Percentiles rank a stretch among this genome's conserved stretches.
Evolutionary conservation across 2,797 vertebrate genomes (phyloP).

Genomic region (Epinephelus awoara): DNA sequence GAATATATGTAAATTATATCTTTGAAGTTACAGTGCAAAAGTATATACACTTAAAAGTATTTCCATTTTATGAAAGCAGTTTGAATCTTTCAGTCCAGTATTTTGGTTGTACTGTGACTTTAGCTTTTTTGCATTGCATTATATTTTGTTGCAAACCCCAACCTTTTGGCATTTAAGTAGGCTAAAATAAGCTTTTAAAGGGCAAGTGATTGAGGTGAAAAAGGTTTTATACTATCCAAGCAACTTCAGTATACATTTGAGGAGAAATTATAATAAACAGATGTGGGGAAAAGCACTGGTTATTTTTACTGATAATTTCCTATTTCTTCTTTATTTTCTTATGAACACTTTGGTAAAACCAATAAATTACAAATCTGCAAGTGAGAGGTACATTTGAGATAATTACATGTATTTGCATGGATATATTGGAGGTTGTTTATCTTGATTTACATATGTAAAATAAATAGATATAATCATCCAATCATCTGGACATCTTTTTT

Average conservation of each 20-base stretch:
- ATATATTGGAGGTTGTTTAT: not conserved
- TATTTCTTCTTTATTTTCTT: not conserved
- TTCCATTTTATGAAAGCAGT: not conserved
- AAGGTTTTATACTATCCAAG: slow-evolving; percentile 9
- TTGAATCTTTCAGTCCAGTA: not conserved
- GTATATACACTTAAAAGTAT: not conserved
- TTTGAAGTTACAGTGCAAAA: not conserved
- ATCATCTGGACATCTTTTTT: not conserved
- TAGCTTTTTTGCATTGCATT: not conserved
- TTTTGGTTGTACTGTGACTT: not conserved
- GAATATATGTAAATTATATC: not conserved
- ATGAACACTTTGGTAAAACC: not conserved
- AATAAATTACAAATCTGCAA: not conserved
- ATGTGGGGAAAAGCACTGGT: not conserved
- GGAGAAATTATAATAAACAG: not conserved
- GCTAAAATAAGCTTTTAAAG: slow-evolving; percentile 54
- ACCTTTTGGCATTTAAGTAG: slow-evolving; percentile 45
- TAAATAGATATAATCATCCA: not conserved
- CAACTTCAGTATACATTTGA: slow-evolving; percentile 6
- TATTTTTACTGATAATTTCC: not conserved
- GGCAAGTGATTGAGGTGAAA: slow-evolving; percentile 26
- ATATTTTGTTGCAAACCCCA: slow-evolving; percentile 33
- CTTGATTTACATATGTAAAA: not conserved
- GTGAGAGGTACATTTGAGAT: not conserved
- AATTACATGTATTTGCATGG: not conserved